These are phyloP conservation scores for Ernsta delagoae DNA, from an alignment of 2,888 invertebrate species.

Conservation along the genomic window DNA sequence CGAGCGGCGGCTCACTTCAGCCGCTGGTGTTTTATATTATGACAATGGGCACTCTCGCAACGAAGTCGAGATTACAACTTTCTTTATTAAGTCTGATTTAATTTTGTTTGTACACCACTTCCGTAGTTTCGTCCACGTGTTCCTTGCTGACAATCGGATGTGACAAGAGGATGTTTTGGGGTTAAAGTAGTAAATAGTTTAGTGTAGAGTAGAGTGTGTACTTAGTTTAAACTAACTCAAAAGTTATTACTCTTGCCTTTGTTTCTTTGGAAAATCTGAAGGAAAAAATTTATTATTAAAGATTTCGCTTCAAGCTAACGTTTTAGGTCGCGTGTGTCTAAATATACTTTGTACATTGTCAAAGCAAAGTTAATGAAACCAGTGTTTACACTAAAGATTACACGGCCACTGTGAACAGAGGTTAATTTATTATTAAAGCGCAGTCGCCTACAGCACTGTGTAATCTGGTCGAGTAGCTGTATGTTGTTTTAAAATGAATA, in stretches of 20 bases:
- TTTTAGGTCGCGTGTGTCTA: constrained; percentile 3
- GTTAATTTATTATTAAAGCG: constrained; percentile 75
- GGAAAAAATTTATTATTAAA: background rate
- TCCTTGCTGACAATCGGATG: background rate
- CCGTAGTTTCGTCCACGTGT: background rate
- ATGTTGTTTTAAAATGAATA: constrained; percentile 1
- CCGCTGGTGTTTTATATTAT: constrained; percentile 69
- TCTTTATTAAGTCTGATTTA: constrained; percentile 13
- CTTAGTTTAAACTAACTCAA: no score
- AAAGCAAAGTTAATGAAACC: constrained; percentile 68
- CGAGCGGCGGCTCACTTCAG: constrained; percentile 67
- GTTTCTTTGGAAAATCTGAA: no score
- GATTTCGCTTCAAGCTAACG: background rate
- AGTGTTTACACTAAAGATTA: constrained; percentile 73
- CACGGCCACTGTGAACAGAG: constrained; percentile 60
- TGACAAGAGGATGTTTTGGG: no score
- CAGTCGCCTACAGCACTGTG: constrained; percentile 51
- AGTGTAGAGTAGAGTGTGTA: no score
- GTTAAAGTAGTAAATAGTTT: no score
- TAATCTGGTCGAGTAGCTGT: background rate
- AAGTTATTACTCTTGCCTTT: no score
- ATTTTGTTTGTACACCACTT: background rate
- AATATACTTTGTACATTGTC: constrained; percentile 45
- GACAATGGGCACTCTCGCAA: constrained; percentile 54
- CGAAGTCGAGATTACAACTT: constrained; percentile 14